Evolutionary conservation across 2,113 vertebrate genomes (phyloP), one percentile per base, ranked within the genome.

Genomic region (Cyprinodon brontotheroides): DNA sequence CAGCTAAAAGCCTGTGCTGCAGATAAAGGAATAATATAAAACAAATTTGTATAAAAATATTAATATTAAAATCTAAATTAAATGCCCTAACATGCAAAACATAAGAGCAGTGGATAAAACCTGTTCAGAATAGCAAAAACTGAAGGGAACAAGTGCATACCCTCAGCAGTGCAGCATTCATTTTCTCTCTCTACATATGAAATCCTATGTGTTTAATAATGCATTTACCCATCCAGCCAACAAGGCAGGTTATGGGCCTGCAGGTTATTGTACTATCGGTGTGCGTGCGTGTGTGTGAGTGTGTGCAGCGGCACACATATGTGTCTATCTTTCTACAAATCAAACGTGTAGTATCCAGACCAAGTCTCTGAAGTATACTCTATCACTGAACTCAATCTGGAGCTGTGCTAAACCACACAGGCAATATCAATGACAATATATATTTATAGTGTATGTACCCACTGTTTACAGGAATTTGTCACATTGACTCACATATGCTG

Each of bases 181-280:
- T 86, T 85, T 89, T 91, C 87, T 86, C 66, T 80, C 81, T 87
- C 83, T 90, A 90, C 89, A 90, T 83, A 83, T 84, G 83, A 87
- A 90, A 86, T 87, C 75, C 84, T 85, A 69, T 66, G 82, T 90
- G 87, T 91, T 93, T 89, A 93, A 92, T 93, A 92, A 93, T 91
- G 86, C 85, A 93, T 89, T 72, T 68, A 72, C 83, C 76, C 82
- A 82, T 83, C 82, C 84, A 82, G 87, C 71, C 86, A 83, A 83
- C 82, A 67, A 87, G 88, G 80, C 82, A 79, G 79, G 89, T 89
- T 92, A 81, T 63, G 78, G 87, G 76, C 79, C 89, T 89, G 85
- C 85, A 87, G 88, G 85, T 89, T 83, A 80, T 81, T 90, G 70
- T 82, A 75, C 78, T 65, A 9, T 82, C 63, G 87, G 74, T 57